Conservation (phyloP, 2,888 invertebrate genomes). For the Cylindroiulus punctatus region DNA sequence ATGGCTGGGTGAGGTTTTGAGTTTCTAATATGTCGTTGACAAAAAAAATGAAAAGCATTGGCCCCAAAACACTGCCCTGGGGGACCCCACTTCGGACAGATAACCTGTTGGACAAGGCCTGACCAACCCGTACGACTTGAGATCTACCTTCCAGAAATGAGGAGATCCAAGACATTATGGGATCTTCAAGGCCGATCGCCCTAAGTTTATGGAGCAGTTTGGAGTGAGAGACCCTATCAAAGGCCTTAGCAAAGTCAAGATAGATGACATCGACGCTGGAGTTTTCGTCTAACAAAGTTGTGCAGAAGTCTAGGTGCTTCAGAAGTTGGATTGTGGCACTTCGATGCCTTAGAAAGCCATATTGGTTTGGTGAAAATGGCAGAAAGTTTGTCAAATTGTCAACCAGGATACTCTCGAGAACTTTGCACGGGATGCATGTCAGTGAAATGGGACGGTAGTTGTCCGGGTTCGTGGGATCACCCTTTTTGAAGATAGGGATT, state of each 20-base stretch:
- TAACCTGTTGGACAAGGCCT: background rate
- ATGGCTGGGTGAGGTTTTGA: no score
- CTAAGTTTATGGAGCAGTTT: background rate
- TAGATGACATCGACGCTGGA: background rate
- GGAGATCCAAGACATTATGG: background rate
- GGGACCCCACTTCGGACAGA: background rate
- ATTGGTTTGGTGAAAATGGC: background rate
- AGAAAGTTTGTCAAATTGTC: background rate
- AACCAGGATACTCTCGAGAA: background rate
- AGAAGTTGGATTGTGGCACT: background rate
- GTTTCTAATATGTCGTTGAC: background rate
- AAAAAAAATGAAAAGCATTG: background rate
- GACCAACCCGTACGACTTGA: background rate
- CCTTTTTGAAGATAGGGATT: background rate
- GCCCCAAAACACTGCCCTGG: background rate
- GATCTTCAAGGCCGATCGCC: background rate
- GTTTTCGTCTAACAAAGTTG: background rate
- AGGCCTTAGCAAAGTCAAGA: no score
- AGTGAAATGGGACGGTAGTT: background rate
- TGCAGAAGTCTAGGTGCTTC: background rate
- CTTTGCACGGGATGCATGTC: background rate
- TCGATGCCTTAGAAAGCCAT: no score
- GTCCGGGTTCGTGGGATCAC: background rate
- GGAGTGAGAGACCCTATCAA: background rate
- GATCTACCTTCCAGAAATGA: background rate